Evolutionary conservation across 2,888 invertebrate species (phyloP).

Genomic region (Enchytraeus crypticus): DNA sequence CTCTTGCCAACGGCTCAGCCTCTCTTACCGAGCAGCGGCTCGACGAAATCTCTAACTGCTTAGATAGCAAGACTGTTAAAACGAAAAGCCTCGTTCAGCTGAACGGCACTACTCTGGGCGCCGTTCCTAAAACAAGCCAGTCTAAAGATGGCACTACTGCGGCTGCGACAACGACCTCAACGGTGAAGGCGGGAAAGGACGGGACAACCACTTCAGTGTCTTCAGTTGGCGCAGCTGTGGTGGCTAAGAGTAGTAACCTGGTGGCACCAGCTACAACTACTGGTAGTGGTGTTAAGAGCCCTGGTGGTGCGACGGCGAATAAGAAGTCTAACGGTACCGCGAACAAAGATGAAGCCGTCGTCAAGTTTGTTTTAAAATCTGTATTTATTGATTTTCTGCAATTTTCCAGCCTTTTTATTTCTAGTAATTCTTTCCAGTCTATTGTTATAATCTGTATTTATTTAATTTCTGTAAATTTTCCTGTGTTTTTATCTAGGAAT

Average conservation of each 20-base stretch:
- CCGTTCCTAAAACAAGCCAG: neutral
- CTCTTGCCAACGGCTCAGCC: neutral
- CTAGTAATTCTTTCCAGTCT: too few relatives aligned
- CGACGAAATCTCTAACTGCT: neutral
- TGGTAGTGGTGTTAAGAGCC: neutral
- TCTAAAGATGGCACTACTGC: neutral
- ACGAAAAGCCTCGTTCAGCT: neutral
- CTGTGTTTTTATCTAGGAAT: too few relatives aligned
- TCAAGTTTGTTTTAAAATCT: conserved; percentile 5
- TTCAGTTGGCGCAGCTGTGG: too few relatives aligned
- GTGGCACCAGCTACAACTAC: neutral
- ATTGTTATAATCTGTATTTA: too few relatives aligned
- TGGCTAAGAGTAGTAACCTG: neutral
- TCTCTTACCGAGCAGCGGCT: neutral
- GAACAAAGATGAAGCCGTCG: conserved; percentile 7
- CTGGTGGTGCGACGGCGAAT: neutral
- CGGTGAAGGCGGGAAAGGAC: neutral
- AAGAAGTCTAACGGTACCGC: conserved; percentile 6
- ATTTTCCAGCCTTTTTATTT: too few relatives aligned
- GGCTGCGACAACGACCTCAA: neutral
- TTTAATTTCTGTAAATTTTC: too few relatives aligned
- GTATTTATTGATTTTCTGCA: too few relatives aligned
- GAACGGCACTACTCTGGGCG: neutral
- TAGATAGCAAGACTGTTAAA: neutral
- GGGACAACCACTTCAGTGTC: neutral